Evolutionary conservation across 2,113 vertebrate species (phyloP).

Genomic region (Menidia beryllina): DNA sequence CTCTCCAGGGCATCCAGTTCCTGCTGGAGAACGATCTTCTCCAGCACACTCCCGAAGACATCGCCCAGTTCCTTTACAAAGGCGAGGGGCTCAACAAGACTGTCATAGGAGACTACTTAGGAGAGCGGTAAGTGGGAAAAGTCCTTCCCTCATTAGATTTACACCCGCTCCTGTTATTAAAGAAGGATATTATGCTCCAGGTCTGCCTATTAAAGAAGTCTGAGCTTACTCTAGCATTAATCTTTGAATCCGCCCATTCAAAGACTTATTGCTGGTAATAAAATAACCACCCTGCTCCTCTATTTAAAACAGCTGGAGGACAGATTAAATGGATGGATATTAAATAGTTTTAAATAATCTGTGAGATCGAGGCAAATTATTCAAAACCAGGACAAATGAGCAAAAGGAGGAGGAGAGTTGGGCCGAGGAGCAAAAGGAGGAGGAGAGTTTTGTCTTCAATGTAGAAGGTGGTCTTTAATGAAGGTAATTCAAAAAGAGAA

Average conservation of each 20-base stretch:
- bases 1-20: slow-evolving; percentile 93
- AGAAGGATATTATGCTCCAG: slow-evolving; percentile 45
- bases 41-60: slow-evolving; percentile 94
- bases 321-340: neutral
- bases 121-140: slow-evolving; percentile 88
- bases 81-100: slow-evolving; percentile 99
- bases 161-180: slow-evolving; percentile 47
- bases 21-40: slow-evolving; percentile 97
- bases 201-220: slow-evolving; percentile 60
- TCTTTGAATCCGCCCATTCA: slow-evolving; percentile 32
- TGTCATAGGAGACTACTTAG: slow-evolving; percentile 96
- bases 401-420: too few relatives aligned
- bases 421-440: too few relatives aligned
- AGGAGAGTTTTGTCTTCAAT: too few relatives aligned
- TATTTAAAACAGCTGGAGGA: neutral
- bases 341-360: too few relatives aligned
- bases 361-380: too few relatives aligned
- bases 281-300: slow-evolving; percentile 27
- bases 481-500: too few relatives aligned
- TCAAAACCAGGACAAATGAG: too few relatives aligned
- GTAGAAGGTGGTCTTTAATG: too few relatives aligned
- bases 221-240: slow-evolving; percentile 26
- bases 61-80: slow-evolving; percentile 98
- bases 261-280: slow-evolving; percentile 31
- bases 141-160: slow-evolving; percentile 45